These are phyloP conservation scores for Tenebrio molitor DNA, from an alignment of 1,140 invertebrate genomes.

Conservation along the genomic window DNA sequence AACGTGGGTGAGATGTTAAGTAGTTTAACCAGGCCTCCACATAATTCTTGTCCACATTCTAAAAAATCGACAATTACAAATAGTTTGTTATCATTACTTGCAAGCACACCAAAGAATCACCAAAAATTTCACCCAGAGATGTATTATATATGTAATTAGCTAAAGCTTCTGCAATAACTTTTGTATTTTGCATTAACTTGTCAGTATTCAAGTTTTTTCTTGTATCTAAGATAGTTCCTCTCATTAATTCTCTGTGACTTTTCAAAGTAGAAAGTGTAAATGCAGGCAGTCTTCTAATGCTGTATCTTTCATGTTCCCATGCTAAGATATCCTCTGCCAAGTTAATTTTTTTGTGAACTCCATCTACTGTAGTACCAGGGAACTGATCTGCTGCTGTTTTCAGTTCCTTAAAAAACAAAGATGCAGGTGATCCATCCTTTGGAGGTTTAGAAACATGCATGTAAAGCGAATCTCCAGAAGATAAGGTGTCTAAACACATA, in stretches of 20 bases:
- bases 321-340: constrained; percentile 92
- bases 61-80: constrained; percentile 51
- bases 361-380: constrained; percentile 75
- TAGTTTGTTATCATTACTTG: constrained; percentile 2
- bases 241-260: constrained; percentile 72
- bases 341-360: constrained; percentile 98
- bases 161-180: constrained; percentile 85
- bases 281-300: constrained; percentile 90
- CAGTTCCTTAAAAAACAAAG: constrained; percentile 79
- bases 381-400: constrained; percentile 71
- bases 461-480: constrained; percentile 77
- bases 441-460: constrained; percentile 98
- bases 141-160: constrained; percentile 90
- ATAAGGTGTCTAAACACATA: constrained; percentile 92
- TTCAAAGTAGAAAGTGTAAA: constrained; percentile 90
- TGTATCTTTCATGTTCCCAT: constrained; percentile 98
- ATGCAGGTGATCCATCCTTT: constrained; percentile 84
- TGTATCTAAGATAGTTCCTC: constrained; percentile 76
- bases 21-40: constrained; percentile 83
- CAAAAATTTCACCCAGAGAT: constrained; percentile 77
- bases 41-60: constrained; percentile 81
- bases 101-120: constrained; percentile 76
- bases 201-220: constrained; percentile 73
- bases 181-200: constrained; percentile 78
- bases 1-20: constrained; percentile 78